phyloP scores from a whole-genome alignment of 23 tunicate genomes.

The Styela plicata region DNA sequence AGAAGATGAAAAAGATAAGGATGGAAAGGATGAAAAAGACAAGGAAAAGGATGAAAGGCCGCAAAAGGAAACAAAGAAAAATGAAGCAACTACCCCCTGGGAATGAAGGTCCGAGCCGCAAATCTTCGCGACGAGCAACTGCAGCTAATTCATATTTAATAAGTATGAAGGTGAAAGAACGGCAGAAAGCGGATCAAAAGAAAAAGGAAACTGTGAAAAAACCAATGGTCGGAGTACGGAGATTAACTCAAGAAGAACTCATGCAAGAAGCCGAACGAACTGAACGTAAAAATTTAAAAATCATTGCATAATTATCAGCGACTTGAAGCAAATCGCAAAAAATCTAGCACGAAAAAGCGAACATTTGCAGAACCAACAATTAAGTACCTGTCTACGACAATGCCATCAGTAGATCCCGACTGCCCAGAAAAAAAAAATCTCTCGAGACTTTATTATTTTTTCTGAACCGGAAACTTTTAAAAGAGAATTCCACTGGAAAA shows the following conservation, averaged over 20 bases:
- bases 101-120: conserved; percentile 48
- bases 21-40: conserved; percentile 5
- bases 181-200: conserved; percentile 70
- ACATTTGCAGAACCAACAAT: conserved; percentile 68
- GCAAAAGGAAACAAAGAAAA: conserved; percentile 1
- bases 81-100: background rate
- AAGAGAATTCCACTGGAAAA: conserved; percentile 42
- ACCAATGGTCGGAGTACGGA: conserved; percentile 64
- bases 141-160: conserved; percentile 75
- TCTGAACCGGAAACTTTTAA: conserved; percentile 48
- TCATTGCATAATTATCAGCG: conserved; percentile 75
- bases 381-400: conserved; percentile 49
- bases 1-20: conserved; percentile 3
- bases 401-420: conserved; percentile 30
- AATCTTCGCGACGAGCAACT: conserved; percentile 68
- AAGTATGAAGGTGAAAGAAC: conserved; percentile 63
- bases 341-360: conserved; percentile 47
- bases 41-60: background rate
- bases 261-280: conserved; percentile 92
- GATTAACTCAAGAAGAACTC: conserved; percentile 90
- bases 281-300: conserved; percentile 75
- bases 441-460: conserved; percentile 54
- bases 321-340: conserved; percentile 80
- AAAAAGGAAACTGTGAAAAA: conserved; percentile 62
- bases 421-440: background rate